Conservation (phyloP, 2,113 vertebrate genomes). For the Empidonax alnorum region DNA sequence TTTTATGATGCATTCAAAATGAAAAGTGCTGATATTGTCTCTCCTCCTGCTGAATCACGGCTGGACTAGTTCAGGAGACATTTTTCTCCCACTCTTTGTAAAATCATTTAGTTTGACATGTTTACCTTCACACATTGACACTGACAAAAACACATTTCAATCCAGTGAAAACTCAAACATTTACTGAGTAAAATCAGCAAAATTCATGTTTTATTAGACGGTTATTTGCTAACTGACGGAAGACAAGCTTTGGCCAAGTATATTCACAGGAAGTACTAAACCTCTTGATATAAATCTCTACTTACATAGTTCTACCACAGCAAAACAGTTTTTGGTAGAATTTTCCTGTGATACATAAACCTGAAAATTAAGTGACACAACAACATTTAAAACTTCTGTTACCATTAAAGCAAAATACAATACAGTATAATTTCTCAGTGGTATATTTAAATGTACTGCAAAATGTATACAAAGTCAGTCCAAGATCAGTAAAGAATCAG, state of each 20-base stretch:
- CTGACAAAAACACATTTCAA: conserved; percentile 68
- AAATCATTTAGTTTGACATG: background rate
- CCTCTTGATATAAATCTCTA: conserved; percentile 33
- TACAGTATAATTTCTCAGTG: conserved; percentile 35
- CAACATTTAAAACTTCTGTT: conserved; percentile 40
- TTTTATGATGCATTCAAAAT: conserved; percentile 45
- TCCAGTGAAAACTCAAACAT: conserved; percentile 59
- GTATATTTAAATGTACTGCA: conserved; percentile 53
- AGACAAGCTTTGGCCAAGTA: conserved; percentile 64
- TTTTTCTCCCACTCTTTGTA: background rate
- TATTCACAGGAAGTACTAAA: conserved; percentile 45
- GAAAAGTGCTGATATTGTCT: background rate
- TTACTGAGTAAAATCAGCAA: conserved; percentile 38
- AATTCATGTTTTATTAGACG: conserved; percentile 58
- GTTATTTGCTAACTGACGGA: conserved; percentile 48
- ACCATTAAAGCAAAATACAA: conserved; percentile 59
- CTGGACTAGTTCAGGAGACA: background rate
- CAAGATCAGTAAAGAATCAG: conserved; percentile 68
- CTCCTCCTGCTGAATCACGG: background rate
- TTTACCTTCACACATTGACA: conserved; percentile 21
- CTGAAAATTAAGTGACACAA: conserved; percentile 49
- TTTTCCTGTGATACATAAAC: conserved; percentile 45
- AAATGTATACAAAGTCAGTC: conserved; percentile 54
- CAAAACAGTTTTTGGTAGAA: conserved; percentile 42
- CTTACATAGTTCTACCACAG: conserved; percentile 30